These are phyloP conservation scores for Hirundo rustica DNA, from an alignment of 2,797 vertebrate species.

Conservation along the genomic window DNA sequence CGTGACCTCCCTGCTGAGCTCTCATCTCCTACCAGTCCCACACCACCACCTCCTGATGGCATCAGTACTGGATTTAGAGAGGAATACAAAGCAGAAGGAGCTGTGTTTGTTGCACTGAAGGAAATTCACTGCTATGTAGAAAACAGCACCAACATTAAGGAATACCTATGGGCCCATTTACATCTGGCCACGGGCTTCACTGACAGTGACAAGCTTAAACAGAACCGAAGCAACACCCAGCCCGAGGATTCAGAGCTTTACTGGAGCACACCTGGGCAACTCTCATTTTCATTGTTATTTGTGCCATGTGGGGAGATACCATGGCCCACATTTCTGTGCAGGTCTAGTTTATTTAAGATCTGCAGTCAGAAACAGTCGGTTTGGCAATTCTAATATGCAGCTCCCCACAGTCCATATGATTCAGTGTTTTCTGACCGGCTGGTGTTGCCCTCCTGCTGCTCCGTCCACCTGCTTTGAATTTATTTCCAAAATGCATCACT, in stretches of 20 bases:
- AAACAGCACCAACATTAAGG: neutral
- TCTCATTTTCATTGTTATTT: neutral
- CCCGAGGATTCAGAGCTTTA: neutral
- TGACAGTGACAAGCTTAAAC: neutral
- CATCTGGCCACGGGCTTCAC: neutral
- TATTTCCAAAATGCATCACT: conserved; percentile 68
- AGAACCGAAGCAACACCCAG: neutral
- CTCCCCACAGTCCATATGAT: conserved; percentile 39
- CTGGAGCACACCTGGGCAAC: neutral
- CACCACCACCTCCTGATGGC: neutral
- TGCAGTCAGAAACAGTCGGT: conserved; percentile 43
- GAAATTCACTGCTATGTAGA: neutral
- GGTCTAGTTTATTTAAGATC: conserved; percentile 61
- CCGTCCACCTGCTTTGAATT: conserved; percentile 76
- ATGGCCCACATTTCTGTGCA: conserved; percentile 15
- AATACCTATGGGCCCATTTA: neutral
- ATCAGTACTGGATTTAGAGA: neutral
- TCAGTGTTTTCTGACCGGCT: conserved; percentile 52
- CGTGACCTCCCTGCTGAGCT: neutral
- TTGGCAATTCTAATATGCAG: conserved; percentile 69
- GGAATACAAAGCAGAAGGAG: neutral
- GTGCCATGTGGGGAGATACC: neutral
- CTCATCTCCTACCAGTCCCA: neutral
- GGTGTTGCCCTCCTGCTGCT: conserved; percentile 64
- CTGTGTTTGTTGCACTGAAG: neutral